A percentile compares a stretch with the other conserved stretches of the same genome.
These are phyloP conservation scores for Caenorhabditis sp. DNA, from an alignment of 2,888 invertebrate species.

Conservation along the genomic window DNA sequence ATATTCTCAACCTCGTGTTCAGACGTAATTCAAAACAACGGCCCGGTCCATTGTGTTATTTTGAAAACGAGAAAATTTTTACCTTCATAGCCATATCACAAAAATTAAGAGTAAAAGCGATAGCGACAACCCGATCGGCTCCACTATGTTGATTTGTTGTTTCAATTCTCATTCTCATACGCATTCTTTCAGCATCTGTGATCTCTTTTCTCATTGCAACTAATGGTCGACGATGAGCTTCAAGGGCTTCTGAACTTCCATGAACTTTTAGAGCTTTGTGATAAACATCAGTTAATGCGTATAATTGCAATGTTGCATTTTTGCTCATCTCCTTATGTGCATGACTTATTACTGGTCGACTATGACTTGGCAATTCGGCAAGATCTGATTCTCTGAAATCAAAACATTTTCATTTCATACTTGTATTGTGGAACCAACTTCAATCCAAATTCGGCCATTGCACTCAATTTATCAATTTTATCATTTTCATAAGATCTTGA, in stretches of 20 bases:
- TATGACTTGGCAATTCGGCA: constrained; percentile 45
- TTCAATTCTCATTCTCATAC: constrained; percentile 63
- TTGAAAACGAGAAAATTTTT: too few relatives aligned
- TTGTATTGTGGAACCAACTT: constrained; percentile 25
- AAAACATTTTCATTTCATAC: background rate
- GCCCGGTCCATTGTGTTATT: too few relatives aligned
- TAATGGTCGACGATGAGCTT: constrained; percentile 52
- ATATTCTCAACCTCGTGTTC: too few relatives aligned
- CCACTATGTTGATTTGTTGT: constrained; percentile 51
- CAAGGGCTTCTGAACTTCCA: constrained; percentile 54
- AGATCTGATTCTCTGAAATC: constrained; percentile 49
- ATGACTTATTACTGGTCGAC: constrained; percentile 24
- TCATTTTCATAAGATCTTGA: constrained; percentile 54
- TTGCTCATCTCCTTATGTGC: constrained; percentile 28
- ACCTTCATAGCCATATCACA: constrained; percentile 61
- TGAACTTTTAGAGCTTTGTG: constrained; percentile 46
- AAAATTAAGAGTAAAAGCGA: constrained; percentile 63
- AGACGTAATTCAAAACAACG: too few relatives aligned
- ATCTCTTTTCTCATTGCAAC: constrained; percentile 56
- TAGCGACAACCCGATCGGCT: constrained; percentile 65
- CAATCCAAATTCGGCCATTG: constrained; percentile 59
- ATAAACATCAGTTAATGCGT: constrained; percentile 56
- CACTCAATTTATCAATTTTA: constrained; percentile 53
- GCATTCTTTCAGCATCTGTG: constrained; percentile 56
- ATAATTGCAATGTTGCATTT: constrained; percentile 31